Evolutionary conservation across 2,888 invertebrate species (phyloP).

Genomic region (Platycnemis pennipes): DNA sequence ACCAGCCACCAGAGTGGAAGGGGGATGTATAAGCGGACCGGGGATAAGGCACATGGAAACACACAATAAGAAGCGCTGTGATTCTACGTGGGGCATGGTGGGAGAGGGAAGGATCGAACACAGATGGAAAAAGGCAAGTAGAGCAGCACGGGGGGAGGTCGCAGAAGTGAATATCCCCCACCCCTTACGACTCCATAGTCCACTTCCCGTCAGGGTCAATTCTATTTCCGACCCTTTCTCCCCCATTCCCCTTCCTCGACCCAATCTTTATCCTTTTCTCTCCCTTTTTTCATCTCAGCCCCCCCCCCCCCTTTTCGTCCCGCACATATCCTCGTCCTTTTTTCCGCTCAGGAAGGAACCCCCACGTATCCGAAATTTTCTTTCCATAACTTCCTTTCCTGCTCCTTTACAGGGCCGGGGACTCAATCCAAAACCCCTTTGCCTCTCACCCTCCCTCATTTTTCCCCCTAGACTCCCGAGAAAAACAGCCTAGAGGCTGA

Average conservation of each 20-base stretch:
- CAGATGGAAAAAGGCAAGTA: not conserved
- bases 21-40: not conserved
- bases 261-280: not conserved
- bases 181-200: not conserved
- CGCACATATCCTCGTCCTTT: not conserved
- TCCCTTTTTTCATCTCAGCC: not conserved
- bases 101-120: not conserved
- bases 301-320: not conserved
- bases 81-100: not conserved
- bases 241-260: not conserved
- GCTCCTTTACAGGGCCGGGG: not conserved
- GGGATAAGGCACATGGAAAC: not conserved
- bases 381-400: slow-evolving; percentile 9
- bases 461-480: not conserved
- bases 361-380: not conserved
- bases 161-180: not conserved
- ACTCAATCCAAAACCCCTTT: not conserved
- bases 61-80: not conserved
- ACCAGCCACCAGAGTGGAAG: not conserved
- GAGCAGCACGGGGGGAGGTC: not conserved
- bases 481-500: not conserved
- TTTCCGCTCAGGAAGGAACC: not conserved
- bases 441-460: not conserved
- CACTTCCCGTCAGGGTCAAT: slow-evolving; percentile 39
- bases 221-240: slow-evolving; percentile 23